phyloP scores from a whole-genome alignment of 2,888 invertebrate genomes.

The Conops quadrifasciatus region DNA sequence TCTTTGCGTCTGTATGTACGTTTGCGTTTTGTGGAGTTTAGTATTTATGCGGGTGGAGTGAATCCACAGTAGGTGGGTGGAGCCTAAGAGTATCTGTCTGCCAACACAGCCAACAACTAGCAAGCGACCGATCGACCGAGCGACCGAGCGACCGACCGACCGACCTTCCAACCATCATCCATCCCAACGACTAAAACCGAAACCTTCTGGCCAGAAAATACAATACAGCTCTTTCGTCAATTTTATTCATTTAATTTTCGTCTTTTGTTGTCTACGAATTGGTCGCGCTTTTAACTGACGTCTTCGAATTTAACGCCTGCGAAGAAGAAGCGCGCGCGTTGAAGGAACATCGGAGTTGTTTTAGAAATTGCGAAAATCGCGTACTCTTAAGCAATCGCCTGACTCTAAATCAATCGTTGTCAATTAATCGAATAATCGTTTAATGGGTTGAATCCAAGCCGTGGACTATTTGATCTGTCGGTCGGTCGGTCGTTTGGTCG shows the following conservation, averaged over 20 bases:
- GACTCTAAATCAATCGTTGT: no score
- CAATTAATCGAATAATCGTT: no score
- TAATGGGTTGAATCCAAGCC: no score
- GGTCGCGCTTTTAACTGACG: not conserved
- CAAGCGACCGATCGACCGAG: not conserved
- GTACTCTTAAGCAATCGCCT: no score
- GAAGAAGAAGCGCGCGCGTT: not conserved
- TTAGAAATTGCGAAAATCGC: not conserved
- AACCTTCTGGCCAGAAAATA: not conserved
- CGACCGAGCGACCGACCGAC: slow-evolving; percentile 5
- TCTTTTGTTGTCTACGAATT: slow-evolving; percentile 31
- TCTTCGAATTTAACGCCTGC: slow-evolving; percentile 10
- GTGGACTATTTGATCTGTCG: no score
- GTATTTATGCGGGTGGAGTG: slow-evolving; percentile 56
- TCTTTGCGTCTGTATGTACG: not conserved
- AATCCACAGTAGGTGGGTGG: slow-evolving; percentile 36
- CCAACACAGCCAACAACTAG: not conserved
- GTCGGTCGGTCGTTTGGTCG: no score
- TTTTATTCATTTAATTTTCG: slow-evolving; percentile 31
- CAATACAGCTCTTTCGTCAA: not conserved
- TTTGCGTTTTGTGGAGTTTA: slow-evolving; percentile 48
- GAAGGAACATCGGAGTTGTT: no score
- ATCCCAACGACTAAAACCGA: not conserved
- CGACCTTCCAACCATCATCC: not conserved
- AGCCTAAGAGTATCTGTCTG: slow-evolving; percentile 32